A percentile compares a stretch with the other conserved stretches of the same genome.
Conservation (phyloP, 2,888 invertebrate species). For the Dryobota labecula region DNA sequence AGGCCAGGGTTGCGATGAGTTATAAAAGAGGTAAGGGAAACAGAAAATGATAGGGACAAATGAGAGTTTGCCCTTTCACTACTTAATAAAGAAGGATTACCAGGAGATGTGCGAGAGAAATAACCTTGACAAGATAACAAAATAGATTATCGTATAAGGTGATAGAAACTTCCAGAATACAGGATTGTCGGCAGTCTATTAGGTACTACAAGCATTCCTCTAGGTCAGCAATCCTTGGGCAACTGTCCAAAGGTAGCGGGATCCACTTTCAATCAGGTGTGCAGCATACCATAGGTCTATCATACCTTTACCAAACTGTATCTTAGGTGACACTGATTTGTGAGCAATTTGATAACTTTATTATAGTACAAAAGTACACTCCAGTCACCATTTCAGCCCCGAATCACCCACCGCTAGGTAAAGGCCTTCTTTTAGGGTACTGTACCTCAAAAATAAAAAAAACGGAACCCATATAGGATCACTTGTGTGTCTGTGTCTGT, state of each 20-base stretch:
- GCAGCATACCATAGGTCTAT: not conserved
- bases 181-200: not conserved
- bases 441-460: too few relatives aligned
- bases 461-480: too few relatives aligned
- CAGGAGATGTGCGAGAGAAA: not conserved
- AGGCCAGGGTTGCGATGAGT: conserved; percentile 38
- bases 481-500: too few relatives aligned
- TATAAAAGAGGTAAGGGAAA: not conserved
- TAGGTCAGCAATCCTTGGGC: not conserved
- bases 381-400: not conserved
- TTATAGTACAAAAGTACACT: not conserved
- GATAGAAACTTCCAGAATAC: not conserved
- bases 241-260: conserved; percentile 12
- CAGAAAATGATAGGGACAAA: not conserved
- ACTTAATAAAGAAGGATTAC: not conserved
- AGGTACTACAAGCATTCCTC: not conserved
- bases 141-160: not conserved
- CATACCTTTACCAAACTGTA: not conserved
- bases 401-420: not conserved
- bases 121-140: not conserved
- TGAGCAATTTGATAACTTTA: not conserved
- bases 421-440: too few relatives aligned
- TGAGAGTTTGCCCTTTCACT: not conserved
- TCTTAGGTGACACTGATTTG: not conserved
- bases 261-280: conserved; percentile 7